Conservation (phyloP, 2,888 invertebrate species). For the Spodoptera exigua region DNA sequence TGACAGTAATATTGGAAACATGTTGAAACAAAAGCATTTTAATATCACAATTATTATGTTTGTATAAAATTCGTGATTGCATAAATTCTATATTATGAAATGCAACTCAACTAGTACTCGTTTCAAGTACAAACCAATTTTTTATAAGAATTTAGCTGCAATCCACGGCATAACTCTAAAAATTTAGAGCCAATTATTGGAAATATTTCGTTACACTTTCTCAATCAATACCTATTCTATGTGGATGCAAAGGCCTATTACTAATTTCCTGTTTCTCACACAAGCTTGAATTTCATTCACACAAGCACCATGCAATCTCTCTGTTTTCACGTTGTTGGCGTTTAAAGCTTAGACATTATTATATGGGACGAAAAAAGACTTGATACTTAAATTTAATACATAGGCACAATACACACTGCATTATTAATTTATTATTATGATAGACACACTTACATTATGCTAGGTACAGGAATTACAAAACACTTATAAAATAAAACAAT, state of each 20-base stretch:
- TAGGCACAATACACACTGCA: slow-evolving; percentile 2
- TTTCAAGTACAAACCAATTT: too few species aligned
- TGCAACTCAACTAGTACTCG: too few species aligned
- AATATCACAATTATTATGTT: slow-evolving; percentile 81
- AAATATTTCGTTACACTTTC: too few species aligned
- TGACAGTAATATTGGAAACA: slow-evolving; percentile 63
- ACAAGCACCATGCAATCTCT: slow-evolving; percentile 31
- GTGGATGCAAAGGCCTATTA: background rate
- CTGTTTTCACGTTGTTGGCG: slow-evolving; percentile 5
- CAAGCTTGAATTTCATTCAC: slow-evolving; percentile 11
- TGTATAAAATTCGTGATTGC: slow-evolving; percentile 35
- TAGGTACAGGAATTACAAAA: slow-evolving; percentile 38
- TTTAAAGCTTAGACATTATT: slow-evolving; percentile 35
- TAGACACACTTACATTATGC: slow-evolving; percentile 45
- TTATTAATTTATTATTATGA: slow-evolving; percentile 25
- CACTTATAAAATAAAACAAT: slow-evolving; percentile 31
- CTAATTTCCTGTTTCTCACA: slow-evolving; percentile 4
- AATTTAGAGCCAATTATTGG: too few species aligned
- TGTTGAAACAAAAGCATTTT: slow-evolving; percentile 72
- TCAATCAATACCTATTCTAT: too few species aligned
- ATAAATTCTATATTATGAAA: background rate
- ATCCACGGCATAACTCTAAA: too few species aligned
- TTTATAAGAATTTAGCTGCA: too few species aligned
- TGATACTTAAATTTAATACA: too few species aligned
- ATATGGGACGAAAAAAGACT: slow-evolving; percentile 10